These are phyloP conservation scores for Pitta sordida DNA, from an alignment of 2,113 vertebrate species.

Conservation along the genomic window DNA sequence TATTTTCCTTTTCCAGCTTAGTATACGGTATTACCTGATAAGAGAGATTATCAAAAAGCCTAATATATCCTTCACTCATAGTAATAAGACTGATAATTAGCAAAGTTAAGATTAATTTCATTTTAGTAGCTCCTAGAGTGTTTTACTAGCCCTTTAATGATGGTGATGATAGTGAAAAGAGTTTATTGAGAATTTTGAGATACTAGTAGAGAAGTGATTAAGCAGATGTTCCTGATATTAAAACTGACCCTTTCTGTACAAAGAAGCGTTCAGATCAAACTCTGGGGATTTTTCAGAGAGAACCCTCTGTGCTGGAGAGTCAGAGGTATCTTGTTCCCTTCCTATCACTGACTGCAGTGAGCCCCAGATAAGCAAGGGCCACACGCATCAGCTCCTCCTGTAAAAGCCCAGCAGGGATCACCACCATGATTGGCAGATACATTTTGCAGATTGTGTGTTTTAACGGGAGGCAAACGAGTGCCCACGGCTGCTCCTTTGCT, in stretches of 20 bases:
- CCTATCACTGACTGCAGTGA: neutral
- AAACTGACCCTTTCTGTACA: neutral
- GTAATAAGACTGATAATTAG: neutral
- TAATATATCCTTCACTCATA: neutral
- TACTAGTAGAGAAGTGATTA: neutral
- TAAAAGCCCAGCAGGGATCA: neutral
- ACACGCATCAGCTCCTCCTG: neutral
- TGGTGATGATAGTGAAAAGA: neutral
- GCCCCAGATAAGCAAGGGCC: neutral
- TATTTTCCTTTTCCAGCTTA: neutral
- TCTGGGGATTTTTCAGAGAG: neutral
- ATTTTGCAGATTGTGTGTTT: neutral
- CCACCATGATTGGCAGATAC: neutral
- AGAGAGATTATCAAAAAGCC: neutral
- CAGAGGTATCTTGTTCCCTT: neutral
- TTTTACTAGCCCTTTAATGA: neutral
- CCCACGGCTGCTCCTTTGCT: neutral
- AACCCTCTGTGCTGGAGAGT: neutral
- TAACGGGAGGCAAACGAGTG: neutral
- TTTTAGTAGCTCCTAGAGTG: constrained; percentile 2
- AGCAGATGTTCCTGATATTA: neutral
- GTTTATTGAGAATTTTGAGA: constrained; percentile 1
- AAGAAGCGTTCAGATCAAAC: neutral
- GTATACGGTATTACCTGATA: neutral
- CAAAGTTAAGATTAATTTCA: constrained; percentile 25